Percentiles rank a stretch among this genome's conserved stretches.
Evolutionary conservation across 2,888 invertebrate species (phyloP).

Genomic region (Petrophora chlorosata): DNA sequence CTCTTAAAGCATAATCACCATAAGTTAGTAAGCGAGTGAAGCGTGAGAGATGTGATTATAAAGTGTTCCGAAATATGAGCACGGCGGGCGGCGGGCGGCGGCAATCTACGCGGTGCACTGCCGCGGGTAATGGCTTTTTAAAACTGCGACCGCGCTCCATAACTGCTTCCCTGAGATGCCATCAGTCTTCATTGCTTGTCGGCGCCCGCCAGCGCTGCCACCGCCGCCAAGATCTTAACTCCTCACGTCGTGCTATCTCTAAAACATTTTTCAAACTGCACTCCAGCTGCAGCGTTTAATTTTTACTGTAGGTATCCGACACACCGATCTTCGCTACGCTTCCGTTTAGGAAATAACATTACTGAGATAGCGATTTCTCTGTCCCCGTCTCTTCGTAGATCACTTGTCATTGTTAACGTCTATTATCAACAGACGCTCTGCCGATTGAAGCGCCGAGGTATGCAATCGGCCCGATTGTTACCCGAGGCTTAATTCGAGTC

Average conservation of each 20-base stretch:
- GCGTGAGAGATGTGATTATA: slow-evolving; percentile 82
- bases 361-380: slow-evolving; percentile 1
- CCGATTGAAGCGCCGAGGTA: slow-evolving; percentile 28
- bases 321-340: not conserved
- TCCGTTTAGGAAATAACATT: slow-evolving; percentile 24
- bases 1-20: slow-evolving; percentile 82
- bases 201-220: slow-evolving; percentile 69
- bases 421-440: slow-evolving; percentile 16
- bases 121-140: slow-evolving; percentile 82
- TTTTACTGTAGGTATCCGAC: slow-evolving; percentile 38
- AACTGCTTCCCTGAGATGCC: slow-evolving; percentile 81
- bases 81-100: slow-evolving; percentile 53
- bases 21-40: slow-evolving; percentile 81
- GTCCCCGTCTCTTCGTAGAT: slow-evolving; percentile 10
- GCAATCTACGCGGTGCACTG: slow-evolving; percentile 80
- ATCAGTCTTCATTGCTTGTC: slow-evolving; percentile 85
- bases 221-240: slow-evolving; percentile 70
- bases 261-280: slow-evolving; percentile 61
- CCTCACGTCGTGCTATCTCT: slow-evolving; percentile 65
- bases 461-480: slow-evolving; percentile 44
- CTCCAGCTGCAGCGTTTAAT: slow-evolving; percentile 53
- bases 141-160: slow-evolving; percentile 84
- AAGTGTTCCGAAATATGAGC: slow-evolving; percentile 82
- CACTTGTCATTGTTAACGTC: slow-evolving; percentile 30
- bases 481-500: slow-evolving; percentile 49